These are phyloP conservation scores for Caenorhabditis panamensis DNA, from an alignment of 2,888 invertebrate species.

Conservation along the genomic window DNA sequence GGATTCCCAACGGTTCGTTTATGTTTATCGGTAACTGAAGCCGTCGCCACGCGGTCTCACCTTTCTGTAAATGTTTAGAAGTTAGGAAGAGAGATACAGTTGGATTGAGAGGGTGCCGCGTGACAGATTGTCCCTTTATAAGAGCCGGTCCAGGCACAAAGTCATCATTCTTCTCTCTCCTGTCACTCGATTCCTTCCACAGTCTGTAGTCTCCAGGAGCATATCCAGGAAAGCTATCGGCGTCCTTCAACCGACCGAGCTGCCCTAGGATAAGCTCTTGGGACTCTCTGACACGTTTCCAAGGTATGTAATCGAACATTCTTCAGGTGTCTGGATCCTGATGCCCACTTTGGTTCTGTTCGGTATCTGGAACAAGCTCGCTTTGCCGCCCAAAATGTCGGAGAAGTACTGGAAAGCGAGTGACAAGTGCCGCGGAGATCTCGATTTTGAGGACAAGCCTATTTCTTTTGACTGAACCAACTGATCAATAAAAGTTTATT, in stretches of 20 bases:
- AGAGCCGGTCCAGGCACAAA: conserved; percentile 6
- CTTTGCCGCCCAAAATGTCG: conserved; percentile 48
- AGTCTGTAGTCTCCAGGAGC: conserved; percentile 14
- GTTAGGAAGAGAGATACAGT: background rate
- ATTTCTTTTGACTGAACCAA: conserved; percentile 14
- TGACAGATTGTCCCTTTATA: background rate
- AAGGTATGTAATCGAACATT: no score
- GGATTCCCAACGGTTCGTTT: conserved; percentile 59
- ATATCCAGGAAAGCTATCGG: conserved; percentile 57
- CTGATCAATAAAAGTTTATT: no score
- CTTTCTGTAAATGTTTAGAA: conserved; percentile 36
- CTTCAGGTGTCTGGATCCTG: conserved; percentile 55
- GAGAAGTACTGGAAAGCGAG: conserved; percentile 49
- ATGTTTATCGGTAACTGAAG: conserved; percentile 11
- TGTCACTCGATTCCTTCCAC: no score
- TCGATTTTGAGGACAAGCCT: conserved; percentile 35
- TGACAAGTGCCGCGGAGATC: conserved; percentile 41
- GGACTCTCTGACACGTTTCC: background rate
- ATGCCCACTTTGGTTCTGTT: conserved; percentile 47
- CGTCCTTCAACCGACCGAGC: conserved; percentile 31
- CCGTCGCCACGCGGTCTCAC: conserved; percentile 11
- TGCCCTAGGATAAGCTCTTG: conserved; percentile 57
- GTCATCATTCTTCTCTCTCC: no score
- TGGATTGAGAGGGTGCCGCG: background rate
- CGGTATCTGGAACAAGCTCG: conserved; percentile 54